Evolutionary conservation across 2,888 invertebrate genomes (phyloP), one percentile per base, ranked within the genome.

Genomic region (Biston stratarius): DNA sequence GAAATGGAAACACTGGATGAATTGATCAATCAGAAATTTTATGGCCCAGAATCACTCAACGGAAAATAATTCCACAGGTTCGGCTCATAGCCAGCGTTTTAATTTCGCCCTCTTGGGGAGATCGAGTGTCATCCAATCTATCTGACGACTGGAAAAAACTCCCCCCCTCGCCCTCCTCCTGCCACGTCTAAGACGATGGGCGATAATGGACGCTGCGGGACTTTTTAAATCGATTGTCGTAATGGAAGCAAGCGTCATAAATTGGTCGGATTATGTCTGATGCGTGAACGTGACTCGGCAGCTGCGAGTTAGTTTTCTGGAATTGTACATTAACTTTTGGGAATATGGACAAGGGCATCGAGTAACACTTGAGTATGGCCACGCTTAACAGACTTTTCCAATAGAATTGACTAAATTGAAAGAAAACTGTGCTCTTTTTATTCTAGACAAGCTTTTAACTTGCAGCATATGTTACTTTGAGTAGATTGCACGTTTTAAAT

Each of bases 21-120:
- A 94, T 94, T 94, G 94, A 94, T 94, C 94, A 92, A 92, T 93
- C 92, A 92, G 89, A 91, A 91, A 89, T 92, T 94, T 93, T 92
- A 92, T 92, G 92, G 91, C 83, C 88, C 82, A 85, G 91, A 93
- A 94, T 94, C 93, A 94, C 93, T 93, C 92, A 94, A 90, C 91
- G 92, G 90, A 91, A 92, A 92, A 92, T 92, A 92, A 92, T 92
- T 90, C 90, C 85, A 84, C 77, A 85, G 89, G 89, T 88, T 85
- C 83, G 92, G 91, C 89, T 91, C 92, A 91, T 92, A 90, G 91
- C 90, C 88, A 87, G 86, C 90, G 89, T 92, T 94, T 94, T 94
- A 92, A 94, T 92, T 94, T 91, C 88, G 91, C 88, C 85, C 90
- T 90, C 91, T 89, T 83, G 89, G 92, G 90, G 91, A 90, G 92